Conservation (phyloP, 37 sponge, comb jelly and placozoan genomes). For the Hormiphora californensis region DNA sequence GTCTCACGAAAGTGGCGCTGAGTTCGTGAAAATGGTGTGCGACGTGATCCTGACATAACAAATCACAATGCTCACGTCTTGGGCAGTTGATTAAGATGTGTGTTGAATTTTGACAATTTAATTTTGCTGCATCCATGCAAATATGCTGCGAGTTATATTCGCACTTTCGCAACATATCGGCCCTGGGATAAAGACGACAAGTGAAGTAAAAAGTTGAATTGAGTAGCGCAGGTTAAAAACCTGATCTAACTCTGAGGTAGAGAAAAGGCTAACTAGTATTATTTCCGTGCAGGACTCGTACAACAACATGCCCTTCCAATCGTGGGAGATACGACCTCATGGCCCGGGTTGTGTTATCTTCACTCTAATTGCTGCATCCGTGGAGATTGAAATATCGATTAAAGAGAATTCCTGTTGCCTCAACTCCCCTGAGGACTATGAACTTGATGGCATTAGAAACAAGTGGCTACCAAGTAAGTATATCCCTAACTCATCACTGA, state of each 20-base stretch:
- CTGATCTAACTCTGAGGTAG: background rate
- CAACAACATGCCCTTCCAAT: slow-evolving; percentile 72
- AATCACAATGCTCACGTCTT: too few relatives aligned
- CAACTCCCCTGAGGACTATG: slow-evolving; percentile 30
- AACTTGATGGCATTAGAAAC: slow-evolving; percentile 46
- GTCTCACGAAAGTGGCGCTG: too few relatives aligned
- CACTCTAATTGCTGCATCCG: slow-evolving; percentile 58
- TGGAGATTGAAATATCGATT: slow-evolving; percentile 63
- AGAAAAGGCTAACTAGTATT: background rate
- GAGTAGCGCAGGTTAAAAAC: background rate
- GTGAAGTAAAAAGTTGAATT: background rate
- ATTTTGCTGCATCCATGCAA: too few relatives aligned
- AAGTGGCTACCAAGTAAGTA: slow-evolving; percentile 52
- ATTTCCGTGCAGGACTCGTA: slow-evolving; percentile 57
- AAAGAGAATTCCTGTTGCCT: slow-evolving; percentile 57
- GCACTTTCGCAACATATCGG: background rate
- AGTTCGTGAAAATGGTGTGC: too few relatives aligned
- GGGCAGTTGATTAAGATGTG: too few relatives aligned
- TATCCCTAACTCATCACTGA: too few relatives aligned
- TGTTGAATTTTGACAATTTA: too few relatives aligned
- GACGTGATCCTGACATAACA: too few relatives aligned
- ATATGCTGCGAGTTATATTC: background rate
- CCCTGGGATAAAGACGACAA: background rate
- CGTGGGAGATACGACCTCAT: slow-evolving; percentile 66
- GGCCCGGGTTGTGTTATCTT: slow-evolving; percentile 60